A percentile compares a stretch with the other conserved stretches of the same genome.
These are phyloP conservation scores for Eremophila alpestris DNA, from an alignment of 2,797 vertebrate species.

Conservation along the genomic window DNA sequence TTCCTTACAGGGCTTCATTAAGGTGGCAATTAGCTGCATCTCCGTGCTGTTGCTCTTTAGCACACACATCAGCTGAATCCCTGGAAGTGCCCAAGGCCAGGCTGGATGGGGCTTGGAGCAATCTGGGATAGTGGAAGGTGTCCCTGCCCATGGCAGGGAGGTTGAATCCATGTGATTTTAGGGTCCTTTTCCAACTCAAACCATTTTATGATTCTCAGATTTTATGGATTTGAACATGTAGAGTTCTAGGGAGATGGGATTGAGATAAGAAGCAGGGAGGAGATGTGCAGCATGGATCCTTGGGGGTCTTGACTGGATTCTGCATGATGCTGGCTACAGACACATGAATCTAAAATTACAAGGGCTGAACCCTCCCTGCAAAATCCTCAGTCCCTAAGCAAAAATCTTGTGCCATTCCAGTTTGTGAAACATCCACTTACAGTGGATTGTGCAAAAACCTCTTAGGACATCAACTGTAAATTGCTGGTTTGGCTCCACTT, in stretches of 20 bases:
- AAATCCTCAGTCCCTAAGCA: neutral
- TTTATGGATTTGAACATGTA: neutral
- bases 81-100: neutral
- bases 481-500: slow-evolving; percentile 6
- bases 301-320: neutral
- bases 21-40: neutral
- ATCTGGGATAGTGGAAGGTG: neutral
- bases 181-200: neutral
- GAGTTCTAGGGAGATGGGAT: neutral
- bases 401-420: neutral
- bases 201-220: neutral
- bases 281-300: neutral
- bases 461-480: slow-evolving; percentile 39
- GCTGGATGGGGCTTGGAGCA: accelerated
- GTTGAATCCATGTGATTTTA: neutral
- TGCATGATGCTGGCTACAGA: neutral
- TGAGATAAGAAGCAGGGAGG: neutral
- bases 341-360: neutral
- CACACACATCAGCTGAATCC: neutral
- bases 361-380: neutral
- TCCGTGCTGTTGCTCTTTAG: neutral
- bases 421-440: neutral
- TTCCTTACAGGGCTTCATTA: neutral
- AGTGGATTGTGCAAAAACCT: neutral
- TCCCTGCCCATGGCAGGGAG: neutral